Evolutionary conservation across 23 tunicate genomes (phyloP).

Genomic region (Oikopleura dioica): DNA sequence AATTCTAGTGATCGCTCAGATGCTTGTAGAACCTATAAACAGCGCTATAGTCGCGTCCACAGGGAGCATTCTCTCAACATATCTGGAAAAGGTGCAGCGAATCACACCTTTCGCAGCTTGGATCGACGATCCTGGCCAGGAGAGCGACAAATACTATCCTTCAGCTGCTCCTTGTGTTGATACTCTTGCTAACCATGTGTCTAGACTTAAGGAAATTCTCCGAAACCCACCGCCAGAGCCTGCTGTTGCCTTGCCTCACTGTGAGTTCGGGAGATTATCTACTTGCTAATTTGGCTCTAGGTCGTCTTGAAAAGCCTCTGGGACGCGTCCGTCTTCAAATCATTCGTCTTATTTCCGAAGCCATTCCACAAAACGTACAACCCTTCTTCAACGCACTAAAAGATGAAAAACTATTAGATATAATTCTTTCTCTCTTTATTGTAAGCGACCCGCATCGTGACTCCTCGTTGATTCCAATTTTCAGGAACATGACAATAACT

Average conservation of each 20-base stretch:
- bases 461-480: not conserved
- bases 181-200: not conserved
- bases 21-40: not conserved
- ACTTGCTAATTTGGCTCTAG: not conserved
- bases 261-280: not conserved
- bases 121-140: not conserved
- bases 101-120: not conserved
- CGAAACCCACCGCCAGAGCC: not conserved
- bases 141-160: not conserved
- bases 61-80: not conserved
- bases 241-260: not conserved
- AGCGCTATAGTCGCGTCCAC: not conserved
- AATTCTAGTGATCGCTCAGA: not conserved
- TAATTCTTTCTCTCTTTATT: not conserved
- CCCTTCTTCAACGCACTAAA: not conserved
- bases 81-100: slow-evolving; percentile 12
- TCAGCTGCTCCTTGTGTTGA: slow-evolving; percentile 4
- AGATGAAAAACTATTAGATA: not conserved
- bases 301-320: not conserved
- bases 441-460: not conserved
- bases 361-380: not conserved
- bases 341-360: not conserved
- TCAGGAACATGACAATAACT: not conserved
- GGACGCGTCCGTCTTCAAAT: not conserved
- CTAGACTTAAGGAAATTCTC: not conserved